Evolutionary conservation across 2,113 vertebrate genomes (phyloP).

Genomic region (Thymallus thymallus): DNA sequence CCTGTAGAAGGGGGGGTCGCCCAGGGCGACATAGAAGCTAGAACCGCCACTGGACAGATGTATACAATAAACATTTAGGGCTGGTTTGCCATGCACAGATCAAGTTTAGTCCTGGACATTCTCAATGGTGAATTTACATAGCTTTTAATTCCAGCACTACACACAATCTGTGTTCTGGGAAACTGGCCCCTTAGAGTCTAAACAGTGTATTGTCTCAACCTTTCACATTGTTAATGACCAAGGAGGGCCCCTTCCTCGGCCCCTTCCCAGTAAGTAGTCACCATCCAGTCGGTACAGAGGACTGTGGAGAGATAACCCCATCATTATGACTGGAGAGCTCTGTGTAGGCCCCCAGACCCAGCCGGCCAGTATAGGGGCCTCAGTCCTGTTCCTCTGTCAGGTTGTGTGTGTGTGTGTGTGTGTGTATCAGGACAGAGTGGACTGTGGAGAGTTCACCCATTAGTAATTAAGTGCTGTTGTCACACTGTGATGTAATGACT

Average conservation of each 20-base stretch:
- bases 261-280: not conserved
- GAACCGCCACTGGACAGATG: no score
- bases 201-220: not conserved
- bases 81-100: no score
- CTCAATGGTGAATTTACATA: no score
- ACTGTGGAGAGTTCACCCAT: constrained; percentile 30
- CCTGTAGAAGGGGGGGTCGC: no score
- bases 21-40: no score
- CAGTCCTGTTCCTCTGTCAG: no score
- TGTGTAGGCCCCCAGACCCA: not conserved
- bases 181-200: not conserved
- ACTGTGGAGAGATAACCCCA: constrained; percentile 27
- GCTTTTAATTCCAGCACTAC: no score
- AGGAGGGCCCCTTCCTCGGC: not conserved
- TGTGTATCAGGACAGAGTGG: not conserved
- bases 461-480: constrained; percentile 55
- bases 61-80: no score
- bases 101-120: no score
- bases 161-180: no score
- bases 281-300: not conserved
- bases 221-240: not conserved
- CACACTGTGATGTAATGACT: constrained; percentile 53
- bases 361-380: not conserved
- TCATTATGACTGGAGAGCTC: constrained; percentile 10
- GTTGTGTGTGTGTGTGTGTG: no score